A percentile compares a stretch with the other conserved stretches of the same genome.
Conservation (phyloP, 2,888 invertebrate species). For the Nyleta sp. region DNA sequence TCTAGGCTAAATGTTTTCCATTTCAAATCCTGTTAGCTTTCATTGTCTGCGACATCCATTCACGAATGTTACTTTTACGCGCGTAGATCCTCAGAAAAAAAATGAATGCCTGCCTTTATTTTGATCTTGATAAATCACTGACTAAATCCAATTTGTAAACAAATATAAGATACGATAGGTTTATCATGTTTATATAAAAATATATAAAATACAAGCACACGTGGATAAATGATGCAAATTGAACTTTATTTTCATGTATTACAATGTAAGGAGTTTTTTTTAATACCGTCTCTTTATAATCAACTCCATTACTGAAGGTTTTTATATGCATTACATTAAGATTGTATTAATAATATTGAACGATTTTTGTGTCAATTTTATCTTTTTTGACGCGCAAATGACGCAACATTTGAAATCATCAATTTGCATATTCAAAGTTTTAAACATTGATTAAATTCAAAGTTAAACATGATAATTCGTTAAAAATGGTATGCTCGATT, state of each 20-base stretch:
- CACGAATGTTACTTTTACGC: background rate
- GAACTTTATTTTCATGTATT: background rate
- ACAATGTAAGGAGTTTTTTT: no score
- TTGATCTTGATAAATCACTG: conserved; percentile 4
- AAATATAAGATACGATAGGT: background rate
- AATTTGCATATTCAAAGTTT: no score
- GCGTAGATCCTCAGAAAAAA: background rate
- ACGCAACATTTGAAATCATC: no score
- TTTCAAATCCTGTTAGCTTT: conserved; percentile 19
- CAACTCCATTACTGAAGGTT: no score
- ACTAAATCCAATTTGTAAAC: conserved; percentile 3
- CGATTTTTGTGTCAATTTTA: no score
- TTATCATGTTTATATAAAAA: background rate
- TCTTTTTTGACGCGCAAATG: no score
- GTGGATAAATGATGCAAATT: background rate
- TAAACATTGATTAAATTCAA: no score
- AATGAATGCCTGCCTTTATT: background rate
- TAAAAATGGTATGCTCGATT: no score
- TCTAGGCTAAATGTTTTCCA: conserved; percentile 13
- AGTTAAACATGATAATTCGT: no score
- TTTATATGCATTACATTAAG: background rate
- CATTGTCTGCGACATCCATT: conserved; percentile 15
- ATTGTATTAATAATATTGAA: no score
- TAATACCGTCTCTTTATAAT: no score
- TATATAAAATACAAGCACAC: background rate